phyloP scores from a whole-genome alignment of 2,888 invertebrate genomes.

The Blastobasis adustella region DNA sequence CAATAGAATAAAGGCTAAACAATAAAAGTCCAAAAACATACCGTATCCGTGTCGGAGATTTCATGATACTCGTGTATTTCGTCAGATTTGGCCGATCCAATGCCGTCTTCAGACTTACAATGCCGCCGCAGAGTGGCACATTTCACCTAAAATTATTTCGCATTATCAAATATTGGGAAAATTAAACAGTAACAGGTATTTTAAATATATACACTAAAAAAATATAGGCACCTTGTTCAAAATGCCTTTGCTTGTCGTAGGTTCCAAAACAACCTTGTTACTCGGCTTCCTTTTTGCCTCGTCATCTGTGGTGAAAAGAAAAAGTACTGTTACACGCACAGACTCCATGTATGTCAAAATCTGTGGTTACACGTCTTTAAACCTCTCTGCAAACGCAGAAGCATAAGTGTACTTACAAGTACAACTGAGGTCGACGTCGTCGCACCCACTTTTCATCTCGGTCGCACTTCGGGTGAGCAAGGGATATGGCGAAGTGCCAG shows the following conservation, averaged over 20 bases:
- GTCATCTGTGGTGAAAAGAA: conserved; percentile 24
- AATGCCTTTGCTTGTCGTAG: conserved; percentile 51
- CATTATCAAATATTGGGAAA: background rate
- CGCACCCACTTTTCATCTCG: conserved; percentile 21
- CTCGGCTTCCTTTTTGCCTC: conserved; percentile 30
- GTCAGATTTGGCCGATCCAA: conserved; percentile 24
- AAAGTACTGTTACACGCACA: no score
- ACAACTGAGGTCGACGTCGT: conserved; percentile 41
- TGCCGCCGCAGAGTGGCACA: conserved; percentile 48
- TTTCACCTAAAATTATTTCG: conserved; percentile 40
- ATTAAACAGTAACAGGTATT: background rate
- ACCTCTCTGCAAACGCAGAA: no score
- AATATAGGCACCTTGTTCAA: conserved; percentile 37
- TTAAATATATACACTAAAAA: background rate
- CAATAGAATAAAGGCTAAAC: no score
- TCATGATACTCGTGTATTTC: conserved; percentile 64
- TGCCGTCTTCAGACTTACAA: conserved; percentile 32
- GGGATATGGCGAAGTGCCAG: conserved; percentile 46
- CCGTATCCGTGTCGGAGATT: conserved; percentile 59
- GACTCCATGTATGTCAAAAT: no score
- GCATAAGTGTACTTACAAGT: conserved; percentile 15
- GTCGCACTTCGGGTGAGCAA: conserved; percentile 28
- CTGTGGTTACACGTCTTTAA: no score
- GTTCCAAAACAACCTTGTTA: conserved; percentile 38
- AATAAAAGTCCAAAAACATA: no score